Evolutionary conservation across 2,113 vertebrate species (phyloP).

Genomic region (Antidorcas marsupialis): DNA sequence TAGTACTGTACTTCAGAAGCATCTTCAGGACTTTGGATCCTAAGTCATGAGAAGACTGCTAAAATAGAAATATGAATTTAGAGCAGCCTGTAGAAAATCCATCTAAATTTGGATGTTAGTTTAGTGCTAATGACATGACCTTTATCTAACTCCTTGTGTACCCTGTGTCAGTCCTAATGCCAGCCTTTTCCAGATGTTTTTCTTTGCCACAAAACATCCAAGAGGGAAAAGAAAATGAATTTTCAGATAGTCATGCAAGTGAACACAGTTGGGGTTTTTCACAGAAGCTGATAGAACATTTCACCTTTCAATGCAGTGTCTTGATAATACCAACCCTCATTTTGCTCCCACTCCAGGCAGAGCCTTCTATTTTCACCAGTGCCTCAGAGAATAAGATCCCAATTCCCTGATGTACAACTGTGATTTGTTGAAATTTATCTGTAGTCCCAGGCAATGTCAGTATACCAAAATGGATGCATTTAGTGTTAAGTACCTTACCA

Average conservation of each 20-base stretch:
- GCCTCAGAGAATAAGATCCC: slow-evolving; percentile 36
- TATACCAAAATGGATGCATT: slow-evolving; percentile 57
- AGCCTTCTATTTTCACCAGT: slow-evolving; percentile 46
- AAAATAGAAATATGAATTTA: background rate
- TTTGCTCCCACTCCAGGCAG: slow-evolving; percentile 10
- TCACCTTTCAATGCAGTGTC: slow-evolving; percentile 13
- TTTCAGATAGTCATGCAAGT: background rate
- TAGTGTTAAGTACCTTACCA: slow-evolving; percentile 64
- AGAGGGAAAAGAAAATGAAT: slow-evolving; percentile 21
- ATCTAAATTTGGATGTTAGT: background rate
- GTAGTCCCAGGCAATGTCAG: slow-evolving; percentile 33
- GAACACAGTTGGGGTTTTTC: slow-evolving; percentile 18
- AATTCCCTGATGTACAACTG: slow-evolving; percentile 33
- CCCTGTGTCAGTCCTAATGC: background rate
- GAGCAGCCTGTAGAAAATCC: background rate
- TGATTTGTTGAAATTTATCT: slow-evolving; percentile 67
- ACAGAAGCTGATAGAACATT: slow-evolving; percentile 19
- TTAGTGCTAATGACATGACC: background rate
- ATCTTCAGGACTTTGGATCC: background rate
- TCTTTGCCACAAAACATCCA: slow-evolving; percentile 23
- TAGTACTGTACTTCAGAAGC: background rate
- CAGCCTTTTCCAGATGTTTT: background rate
- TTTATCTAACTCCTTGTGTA: background rate
- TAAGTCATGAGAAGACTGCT: background rate
- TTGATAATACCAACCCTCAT: slow-evolving; percentile 31